Base-by-base conservation (phyloP, 2,113 vertebrate genomes). In the Mola mola region DNA sequence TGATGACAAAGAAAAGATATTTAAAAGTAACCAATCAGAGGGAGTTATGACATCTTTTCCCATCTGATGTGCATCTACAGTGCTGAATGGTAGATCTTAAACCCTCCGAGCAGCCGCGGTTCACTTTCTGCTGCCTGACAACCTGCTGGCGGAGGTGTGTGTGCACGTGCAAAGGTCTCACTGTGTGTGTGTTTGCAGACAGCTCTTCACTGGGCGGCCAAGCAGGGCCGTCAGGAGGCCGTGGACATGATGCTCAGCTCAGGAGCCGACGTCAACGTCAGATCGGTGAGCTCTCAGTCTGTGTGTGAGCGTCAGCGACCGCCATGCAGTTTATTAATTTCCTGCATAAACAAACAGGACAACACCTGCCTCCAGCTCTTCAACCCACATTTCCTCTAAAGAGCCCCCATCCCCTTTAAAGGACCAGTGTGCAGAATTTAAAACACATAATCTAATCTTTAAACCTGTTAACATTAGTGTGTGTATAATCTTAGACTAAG, bases 201-300 rank as follows among this genome's bases (percentile, higher is more conserved):
- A 37, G 89, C 89, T 15, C 88, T 93, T 59, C 83, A 93, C 88
- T 91, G 91, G 92, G 91, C 87, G 31, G 83, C 87, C 42, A 91
- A 88, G 79, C 89, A 88, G 34, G 88, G 91, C 56, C 26, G 61
- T 21, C 60, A 66, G 79, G 93, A 90, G 8, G 57, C 53, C 0
- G 79, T 79, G 77, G 88, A 91, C 81, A 77, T 90, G 89, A 91
- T 92, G 84, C 67, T 91, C 80, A 84, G 82, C 81, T 88, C 84
- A 53, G 91, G 91, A 82, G 85, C 87, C 38, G 86, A 93, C 80
- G 88, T 94, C 92, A 93, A 89, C 83, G 82, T 85, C 86, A 88
- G 91, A 94, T 90, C 89, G 83, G 92, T 91, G 90, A 92, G 91
- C 29, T 22, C 31, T 10, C 15, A 19, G 67, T 47, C 43, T 42